Base-by-base conservation (phyloP, 2,888 invertebrate species). In the Macropis europaea region DNA sequence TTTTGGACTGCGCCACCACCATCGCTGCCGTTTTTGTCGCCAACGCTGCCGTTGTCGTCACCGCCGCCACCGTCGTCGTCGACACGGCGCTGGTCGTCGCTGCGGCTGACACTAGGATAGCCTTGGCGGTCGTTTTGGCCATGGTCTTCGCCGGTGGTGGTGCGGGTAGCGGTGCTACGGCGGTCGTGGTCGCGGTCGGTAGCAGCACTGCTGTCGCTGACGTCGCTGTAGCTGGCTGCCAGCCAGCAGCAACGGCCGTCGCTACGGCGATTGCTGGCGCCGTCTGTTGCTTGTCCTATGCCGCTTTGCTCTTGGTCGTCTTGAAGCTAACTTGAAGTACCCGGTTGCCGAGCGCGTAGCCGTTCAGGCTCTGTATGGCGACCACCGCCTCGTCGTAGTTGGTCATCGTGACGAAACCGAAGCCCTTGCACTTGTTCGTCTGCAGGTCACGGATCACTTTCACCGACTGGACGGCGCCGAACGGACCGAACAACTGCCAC, bases 401-500 rank as follows among this genome's bases (percentile, higher is more conserved):
- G 88, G 97, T 97, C 97, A 97, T 97, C 77, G 97, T 97, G 82
- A 97, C 97, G 91, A 97, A 97, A 67, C 97, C 97, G 91, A 97
- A 97, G 83, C 97, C 97, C 91, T 97, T 97, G 93, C 97, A 97
- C 91, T 97, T 97, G 92, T 96, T 96, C 81, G 97, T 96, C 91
- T 96, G 95, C 86, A 96, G 93, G 92, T 97, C 97, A 86, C 97
- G 94, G 87, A 97, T 96, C 84, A 97, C 97, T 91, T 97, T 97
- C 73, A 97, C 97, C 91, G 95, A 96, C 91, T 97, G 95, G 81
- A 97, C 97, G 82, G 97, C 97, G 81, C 97, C 97, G 91, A 97
- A 97, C 22, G 97, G 97, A 13, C 98, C 98, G 91, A 98, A 99
- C 81, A 98, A 92, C 91, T 98, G 97, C 98, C 98, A 98, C 75